These are phyloP conservation scores for Leptodactylus fuscus DNA, from an alignment of 2,113 vertebrate genomes.

Conservation along the genomic window DNA sequence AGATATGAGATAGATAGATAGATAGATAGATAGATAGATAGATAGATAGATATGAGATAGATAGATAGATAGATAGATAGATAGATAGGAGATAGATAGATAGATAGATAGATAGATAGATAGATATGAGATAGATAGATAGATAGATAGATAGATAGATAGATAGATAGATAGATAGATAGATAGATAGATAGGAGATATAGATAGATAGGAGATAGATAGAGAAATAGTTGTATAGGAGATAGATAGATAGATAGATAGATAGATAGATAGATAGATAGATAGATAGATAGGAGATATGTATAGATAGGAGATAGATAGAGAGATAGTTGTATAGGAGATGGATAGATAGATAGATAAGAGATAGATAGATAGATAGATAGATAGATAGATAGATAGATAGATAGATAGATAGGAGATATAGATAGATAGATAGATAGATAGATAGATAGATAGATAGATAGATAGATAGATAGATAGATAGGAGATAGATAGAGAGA, in stretches of 20 bases:
- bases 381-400: neutral
- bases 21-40: too few species aligned
- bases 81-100: neutral
- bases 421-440: neutral
- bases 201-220: neutral
- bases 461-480: too few species aligned
- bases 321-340: too few species aligned
- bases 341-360: too few species aligned
- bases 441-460: too few species aligned
- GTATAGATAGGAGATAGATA: neutral
- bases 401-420: neutral
- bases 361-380: neutral
- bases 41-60: too few species aligned
- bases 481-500: too few species aligned
- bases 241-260: slow-evolving; percentile 10
- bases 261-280: neutral
- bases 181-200: too few species aligned
- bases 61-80: neutral
- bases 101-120: neutral
- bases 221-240: neutral
- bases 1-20: too few species aligned
- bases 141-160: slow-evolving; percentile 13
- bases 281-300: too few species aligned
- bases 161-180: neutral
- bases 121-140: neutral